A percentile compares a stretch with the other conserved stretches of the same genome.
phyloP scores from a whole-genome alignment of 2,888 invertebrate species.

The Pachycephus smyrnensis region DNA sequence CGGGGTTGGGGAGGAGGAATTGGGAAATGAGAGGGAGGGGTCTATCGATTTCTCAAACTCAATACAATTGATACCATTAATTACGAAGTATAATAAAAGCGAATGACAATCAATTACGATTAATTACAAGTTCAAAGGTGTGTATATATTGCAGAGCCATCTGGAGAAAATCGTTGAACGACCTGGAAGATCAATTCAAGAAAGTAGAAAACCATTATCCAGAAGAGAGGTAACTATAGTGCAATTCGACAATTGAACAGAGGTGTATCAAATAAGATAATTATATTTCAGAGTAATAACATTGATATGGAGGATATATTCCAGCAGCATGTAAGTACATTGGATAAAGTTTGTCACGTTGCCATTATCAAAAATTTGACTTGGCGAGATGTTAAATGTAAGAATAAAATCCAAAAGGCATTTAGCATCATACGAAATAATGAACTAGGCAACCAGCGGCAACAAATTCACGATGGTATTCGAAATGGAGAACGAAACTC shows the following conservation, averaged over 20 bases:
- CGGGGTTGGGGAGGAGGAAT: background rate
- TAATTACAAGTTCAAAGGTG: background rate
- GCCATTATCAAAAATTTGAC: background rate
- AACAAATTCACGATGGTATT: slow-evolving; percentile 88
- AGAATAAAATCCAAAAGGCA: slow-evolving; percentile 8
- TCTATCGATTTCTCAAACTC: background rate
- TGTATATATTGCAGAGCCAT: slow-evolving; percentile 75
- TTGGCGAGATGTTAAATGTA: slow-evolving; percentile 3
- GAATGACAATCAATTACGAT: background rate
- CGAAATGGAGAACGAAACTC: slow-evolving; percentile 80
- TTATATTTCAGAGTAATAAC: slow-evolving; percentile 70
- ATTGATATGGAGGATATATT: slow-evolving; percentile 77
- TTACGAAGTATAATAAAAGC: background rate
- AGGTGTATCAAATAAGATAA: background rate
- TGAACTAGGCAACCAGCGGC: slow-evolving; percentile 50
- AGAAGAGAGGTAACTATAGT: slow-evolving; percentile 67
- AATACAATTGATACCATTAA: background rate
- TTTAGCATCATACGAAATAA: background rate
- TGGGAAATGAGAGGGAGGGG: background rate
- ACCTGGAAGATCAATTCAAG: slow-evolving; percentile 73
- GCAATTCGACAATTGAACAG: background rate
- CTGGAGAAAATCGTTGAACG: slow-evolving; percentile 89
- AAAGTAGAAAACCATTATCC: slow-evolving; percentile 68
- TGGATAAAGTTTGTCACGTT: background rate
- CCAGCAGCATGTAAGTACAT: slow-evolving; percentile 68